Evolutionary conservation across 2,888 invertebrate genomes (phyloP).

Genomic region (Lysandra bellargus): DNA sequence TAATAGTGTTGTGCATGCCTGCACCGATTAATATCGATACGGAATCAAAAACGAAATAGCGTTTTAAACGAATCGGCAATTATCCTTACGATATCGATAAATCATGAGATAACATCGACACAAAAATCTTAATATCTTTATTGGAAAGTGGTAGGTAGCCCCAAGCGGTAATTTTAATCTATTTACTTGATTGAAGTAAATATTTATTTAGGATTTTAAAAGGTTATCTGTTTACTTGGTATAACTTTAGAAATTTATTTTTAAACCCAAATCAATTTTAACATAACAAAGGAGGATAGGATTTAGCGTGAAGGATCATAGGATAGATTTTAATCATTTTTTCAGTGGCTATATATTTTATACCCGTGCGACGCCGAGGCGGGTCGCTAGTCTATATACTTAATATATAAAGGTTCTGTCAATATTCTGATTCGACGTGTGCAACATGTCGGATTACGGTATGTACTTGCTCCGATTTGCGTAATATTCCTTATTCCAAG

Average conservation of each 20-base stretch:
- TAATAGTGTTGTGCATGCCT: neutral
- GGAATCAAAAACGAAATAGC: slow-evolving; percentile 5
- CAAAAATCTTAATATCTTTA: slow-evolving; percentile 38
- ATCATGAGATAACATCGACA: slow-evolving; percentile 40
- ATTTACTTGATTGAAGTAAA: slow-evolving; percentile 4
- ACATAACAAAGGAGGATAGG: too few relatives aligned
- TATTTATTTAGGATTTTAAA: slow-evolving; percentile 13
- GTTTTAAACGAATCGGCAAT: slow-evolving; percentile 11
- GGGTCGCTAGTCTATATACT: too few relatives aligned
- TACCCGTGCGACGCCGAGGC: too few relatives aligned
- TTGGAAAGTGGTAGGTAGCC: slow-evolving; percentile 36
- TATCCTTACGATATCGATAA: slow-evolving; percentile 36
- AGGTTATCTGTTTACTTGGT: neutral
- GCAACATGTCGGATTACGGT: too few relatives aligned
- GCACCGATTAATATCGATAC: slow-evolving; percentile 12
- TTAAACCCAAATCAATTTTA: neutral
- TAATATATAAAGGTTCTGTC: too few relatives aligned
- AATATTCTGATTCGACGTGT: too few relatives aligned
- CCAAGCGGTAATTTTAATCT: slow-evolving; percentile 15
- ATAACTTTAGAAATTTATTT: neutral
- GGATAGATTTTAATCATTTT: too few relatives aligned
- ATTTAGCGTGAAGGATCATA: too few relatives aligned
- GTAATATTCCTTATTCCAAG: too few relatives aligned
- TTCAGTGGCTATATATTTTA: too few relatives aligned
- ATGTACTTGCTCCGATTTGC: too few relatives aligned